A percentile compares a stretch with the other conserved stretches of the same genome.
Conservation (phyloP, 2,797 vertebrate genomes). For the Coluber constrictor region DNA sequence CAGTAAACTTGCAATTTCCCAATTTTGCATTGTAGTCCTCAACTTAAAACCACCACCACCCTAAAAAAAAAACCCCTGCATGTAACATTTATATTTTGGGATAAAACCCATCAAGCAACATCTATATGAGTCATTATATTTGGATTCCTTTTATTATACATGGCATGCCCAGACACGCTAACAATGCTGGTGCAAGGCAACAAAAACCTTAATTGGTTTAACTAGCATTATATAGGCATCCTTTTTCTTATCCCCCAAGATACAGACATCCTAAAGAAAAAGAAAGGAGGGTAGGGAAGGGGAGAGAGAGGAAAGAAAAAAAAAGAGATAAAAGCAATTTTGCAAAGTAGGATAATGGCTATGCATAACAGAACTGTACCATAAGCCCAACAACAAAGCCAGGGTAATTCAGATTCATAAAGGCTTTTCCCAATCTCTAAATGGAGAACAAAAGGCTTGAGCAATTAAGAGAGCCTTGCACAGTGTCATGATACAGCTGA, state of each 20-base stretch:
- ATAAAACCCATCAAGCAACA: not conserved
- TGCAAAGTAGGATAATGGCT: not conserved
- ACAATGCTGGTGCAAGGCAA: not conserved
- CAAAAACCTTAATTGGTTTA: not conserved
- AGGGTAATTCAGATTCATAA: slow-evolving; percentile 1
- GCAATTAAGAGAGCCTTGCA: slow-evolving; percentile 17
- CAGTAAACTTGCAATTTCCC: not conserved
- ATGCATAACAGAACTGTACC: not conserved
- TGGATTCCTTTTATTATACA: not conserved
- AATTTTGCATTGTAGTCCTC: not conserved
- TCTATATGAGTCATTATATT: not conserved
- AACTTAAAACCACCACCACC: not conserved
- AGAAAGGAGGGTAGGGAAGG: not conserved
- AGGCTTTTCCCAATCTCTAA: slow-evolving; percentile 12
- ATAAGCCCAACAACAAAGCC: not conserved
- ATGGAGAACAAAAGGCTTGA: slow-evolving; percentile 8
- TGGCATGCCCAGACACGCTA: too few relatives aligned
- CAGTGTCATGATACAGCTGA: slow-evolving; percentile 43
- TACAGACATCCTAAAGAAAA: not conserved
- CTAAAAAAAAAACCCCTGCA: not conserved
- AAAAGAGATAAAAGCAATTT: not conserved
- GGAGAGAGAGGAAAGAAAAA: not conserved
- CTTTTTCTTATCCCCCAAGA: not conserved
- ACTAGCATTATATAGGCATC: not conserved
- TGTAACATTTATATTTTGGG: not conserved